phyloP scores from a whole-genome alignment of 2,797 vertebrate species.

The Notolabrus celidotus region DNA sequence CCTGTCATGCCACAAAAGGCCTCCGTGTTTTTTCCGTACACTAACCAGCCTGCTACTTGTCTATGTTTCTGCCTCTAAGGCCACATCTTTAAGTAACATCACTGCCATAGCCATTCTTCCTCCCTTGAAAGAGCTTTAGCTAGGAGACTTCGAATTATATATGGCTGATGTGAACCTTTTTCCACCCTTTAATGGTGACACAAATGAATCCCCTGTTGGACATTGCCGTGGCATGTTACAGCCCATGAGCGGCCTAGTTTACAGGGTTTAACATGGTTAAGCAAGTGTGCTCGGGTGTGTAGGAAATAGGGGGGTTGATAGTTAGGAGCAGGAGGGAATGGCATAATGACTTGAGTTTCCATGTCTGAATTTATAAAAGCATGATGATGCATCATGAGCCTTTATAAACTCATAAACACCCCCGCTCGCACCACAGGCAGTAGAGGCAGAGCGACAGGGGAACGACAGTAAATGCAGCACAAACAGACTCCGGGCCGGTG shows the following conservation, averaged over 20 bases:
- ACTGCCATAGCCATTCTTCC: slow-evolving; percentile 37
- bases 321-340: slow-evolving; percentile 20
- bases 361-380: slow-evolving; percentile 75
- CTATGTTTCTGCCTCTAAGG: slow-evolving; percentile 50
- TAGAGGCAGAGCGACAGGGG: slow-evolving; percentile 65
- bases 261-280: slow-evolving; percentile 83
- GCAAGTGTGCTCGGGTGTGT: slow-evolving; percentile 69
- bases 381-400: slow-evolving; percentile 71
- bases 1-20: slow-evolving; percentile 51
- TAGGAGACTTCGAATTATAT: slow-evolving; percentile 67
- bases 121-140: slow-evolving; percentile 49
- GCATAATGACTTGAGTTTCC: slow-evolving; percentile 37
- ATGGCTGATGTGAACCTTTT: slow-evolving; percentile 57
- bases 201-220: slow-evolving; percentile 80
- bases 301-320: slow-evolving; percentile 28
- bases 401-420: slow-evolving; percentile 80
- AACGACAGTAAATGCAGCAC: slow-evolving; percentile 61
- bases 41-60: slow-evolving; percentile 46
- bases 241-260: slow-evolving; percentile 68
- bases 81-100: slow-evolving; percentile 45
- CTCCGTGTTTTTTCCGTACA: slow-evolving; percentile 19
- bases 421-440: slow-evolving; percentile 55
- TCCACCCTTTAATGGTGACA: slow-evolving; percentile 66
- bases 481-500: slow-evolving; percentile 43
- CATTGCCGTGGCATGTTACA: slow-evolving; percentile 81